A percentile compares a stretch with the other conserved stretches of the same genome.
These are phyloP conservation scores for Tetramorium parvispinum DNA, from an alignment of 1,140 invertebrate species.

Conservation along the genomic window DNA sequence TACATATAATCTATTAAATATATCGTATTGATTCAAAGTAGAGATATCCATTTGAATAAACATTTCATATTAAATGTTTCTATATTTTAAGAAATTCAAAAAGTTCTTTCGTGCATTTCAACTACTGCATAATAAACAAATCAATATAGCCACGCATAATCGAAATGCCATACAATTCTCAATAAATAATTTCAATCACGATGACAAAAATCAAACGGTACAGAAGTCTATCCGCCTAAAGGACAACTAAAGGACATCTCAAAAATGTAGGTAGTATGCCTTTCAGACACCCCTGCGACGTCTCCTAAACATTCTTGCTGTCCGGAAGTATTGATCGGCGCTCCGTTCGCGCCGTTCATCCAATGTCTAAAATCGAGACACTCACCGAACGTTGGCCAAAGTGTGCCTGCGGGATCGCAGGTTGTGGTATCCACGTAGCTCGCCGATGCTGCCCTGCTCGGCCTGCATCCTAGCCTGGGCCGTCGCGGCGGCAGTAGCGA, in stretches of 20 bases:
- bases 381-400: conserved; percentile 95
- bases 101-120: neutral
- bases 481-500: conserved; percentile 80
- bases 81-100: neutral
- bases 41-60: neutral
- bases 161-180: neutral
- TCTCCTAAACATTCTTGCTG: neutral
- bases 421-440: conserved; percentile 94
- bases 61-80: neutral
- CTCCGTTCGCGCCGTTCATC: neutral
- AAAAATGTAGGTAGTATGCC: neutral
- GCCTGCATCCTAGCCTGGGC: conserved; percentile 92
- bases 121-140: neutral
- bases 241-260: neutral
- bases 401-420: conserved; percentile 93
- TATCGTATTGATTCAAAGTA: conserved; percentile 11
- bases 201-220: neutral
- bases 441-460: conserved; percentile 94
- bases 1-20: neutral
- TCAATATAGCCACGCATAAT: neutral
- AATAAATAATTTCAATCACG: neutral
- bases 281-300: neutral
- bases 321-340: neutral
- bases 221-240: neutral
- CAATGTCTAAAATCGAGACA: conserved; percentile 61